phyloP scores from a whole-genome alignment of 2,888 invertebrate species.

The Encarsia formosa region DNA sequence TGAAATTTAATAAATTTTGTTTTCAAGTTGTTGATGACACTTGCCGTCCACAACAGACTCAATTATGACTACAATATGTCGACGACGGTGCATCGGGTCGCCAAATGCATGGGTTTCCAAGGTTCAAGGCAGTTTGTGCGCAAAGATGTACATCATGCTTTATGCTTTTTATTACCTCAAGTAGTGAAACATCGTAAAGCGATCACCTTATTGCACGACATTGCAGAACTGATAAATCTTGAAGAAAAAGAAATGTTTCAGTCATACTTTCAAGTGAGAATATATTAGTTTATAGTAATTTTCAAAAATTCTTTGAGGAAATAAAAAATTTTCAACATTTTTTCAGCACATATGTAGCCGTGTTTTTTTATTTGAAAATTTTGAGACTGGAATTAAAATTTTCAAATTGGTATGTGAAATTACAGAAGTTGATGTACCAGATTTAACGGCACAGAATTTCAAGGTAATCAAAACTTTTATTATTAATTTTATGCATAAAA shows the following conservation, averaged over 20 bases:
- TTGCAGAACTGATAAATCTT: conserved; percentile 58
- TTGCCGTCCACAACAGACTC: conserved; percentile 60
- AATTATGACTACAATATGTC: conserved; percentile 57
- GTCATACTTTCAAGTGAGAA: conserved; percentile 53
- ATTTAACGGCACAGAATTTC: conserved; percentile 63
- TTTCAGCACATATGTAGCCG: conserved; percentile 24
- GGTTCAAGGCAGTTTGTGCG: conserved; percentile 66
- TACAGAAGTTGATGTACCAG: conserved; percentile 57
- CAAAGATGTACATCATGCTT: conserved; percentile 65
- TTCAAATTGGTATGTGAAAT: conserved; percentile 58
- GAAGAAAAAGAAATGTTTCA: conserved; percentile 58
- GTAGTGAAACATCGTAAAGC: conserved; percentile 56
- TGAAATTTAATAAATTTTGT: conserved; percentile 1
- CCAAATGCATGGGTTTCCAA: conserved; percentile 66
- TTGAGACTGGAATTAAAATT: conserved; percentile 19
- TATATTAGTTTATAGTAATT: conserved; percentile 5
- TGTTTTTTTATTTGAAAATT: conserved; percentile 24
- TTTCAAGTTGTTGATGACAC: conserved; percentile 53
- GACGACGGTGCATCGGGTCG: conserved; percentile 59
- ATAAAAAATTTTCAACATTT: conserved; percentile 12
- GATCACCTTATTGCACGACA: conserved; percentile 62
- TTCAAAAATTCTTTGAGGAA: too few relatives aligned
- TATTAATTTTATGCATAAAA: neutral
- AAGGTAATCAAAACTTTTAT: conserved; percentile 45
- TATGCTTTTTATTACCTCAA: conserved; percentile 63